Percentiles rank a stretch among this genome's conserved stretches.
phyloP scores from a whole-genome alignment of 1,140 invertebrate genomes.

The Cotesia chilonis region DNA sequence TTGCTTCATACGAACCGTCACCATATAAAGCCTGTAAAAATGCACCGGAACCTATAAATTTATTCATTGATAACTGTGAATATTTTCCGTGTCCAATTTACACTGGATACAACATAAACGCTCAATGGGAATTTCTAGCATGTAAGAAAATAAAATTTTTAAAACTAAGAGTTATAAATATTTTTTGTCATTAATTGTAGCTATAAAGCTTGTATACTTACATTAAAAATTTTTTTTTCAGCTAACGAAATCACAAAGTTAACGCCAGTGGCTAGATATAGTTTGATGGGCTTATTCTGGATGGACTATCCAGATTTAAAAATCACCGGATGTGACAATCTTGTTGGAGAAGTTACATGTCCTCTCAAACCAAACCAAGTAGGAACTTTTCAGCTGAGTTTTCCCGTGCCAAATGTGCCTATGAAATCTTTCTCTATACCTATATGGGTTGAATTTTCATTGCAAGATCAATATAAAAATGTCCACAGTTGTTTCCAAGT shows the following conservation, averaged over 20 bases:
- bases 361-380: constrained; percentile 48
- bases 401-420: constrained; percentile 42
- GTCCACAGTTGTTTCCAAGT: constrained; percentile 46
- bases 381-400: constrained; percentile 51
- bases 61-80: constrained; percentile 44
- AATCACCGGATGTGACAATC: constrained; percentile 46
- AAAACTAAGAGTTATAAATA: constrained; percentile 4
- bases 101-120: constrained; percentile 37
- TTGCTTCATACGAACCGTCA: constrained; percentile 39
- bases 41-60: constrained; percentile 30
- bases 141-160: constrained; percentile 42
- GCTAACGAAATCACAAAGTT: too few relatives aligned
- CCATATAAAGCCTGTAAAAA: constrained; percentile 33
- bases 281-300: too few relatives aligned
- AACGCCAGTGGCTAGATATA: too few relatives aligned
- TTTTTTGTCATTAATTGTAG: constrained; percentile 34
- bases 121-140: constrained; percentile 45
- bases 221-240: too few relatives aligned
- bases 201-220: too few relatives aligned
- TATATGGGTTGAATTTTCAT: constrained; percentile 42
- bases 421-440: too few relatives aligned
- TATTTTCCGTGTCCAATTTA: constrained; percentile 42
- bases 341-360: constrained; percentile 44
- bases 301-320: neutral
- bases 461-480: constrained; percentile 37